Evolutionary conservation across 2,888 invertebrate genomes (phyloP).

Genomic region (Lamellibrachia columna): DNA sequence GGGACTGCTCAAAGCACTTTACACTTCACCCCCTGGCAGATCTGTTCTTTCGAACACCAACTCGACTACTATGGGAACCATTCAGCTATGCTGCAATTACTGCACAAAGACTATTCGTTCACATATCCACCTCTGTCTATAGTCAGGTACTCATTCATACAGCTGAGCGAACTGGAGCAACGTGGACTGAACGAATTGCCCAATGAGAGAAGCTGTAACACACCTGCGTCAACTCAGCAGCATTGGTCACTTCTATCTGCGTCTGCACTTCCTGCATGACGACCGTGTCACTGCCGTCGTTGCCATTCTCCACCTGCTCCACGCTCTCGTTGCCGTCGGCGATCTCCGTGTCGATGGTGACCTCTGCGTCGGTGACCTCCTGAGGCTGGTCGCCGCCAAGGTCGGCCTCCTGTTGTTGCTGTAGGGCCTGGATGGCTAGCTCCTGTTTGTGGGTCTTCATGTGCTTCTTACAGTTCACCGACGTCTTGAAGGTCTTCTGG

Average conservation of each 20-base stretch:
- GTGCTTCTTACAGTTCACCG: slow-evolving; percentile 74
- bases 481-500: slow-evolving; percentile 72
- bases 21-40: too few species aligned
- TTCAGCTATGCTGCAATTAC: too few species aligned
- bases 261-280: slow-evolving; percentile 21
- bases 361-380: slow-evolving; percentile 21
- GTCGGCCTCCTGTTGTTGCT: slow-evolving; percentile 26
- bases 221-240: slow-evolving; percentile 13
- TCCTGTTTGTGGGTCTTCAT: slow-evolving; percentile 73
- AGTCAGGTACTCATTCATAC: too few species aligned
- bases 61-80: too few species aligned
- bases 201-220: neutral
- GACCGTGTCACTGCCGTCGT: slow-evolving; percentile 8
- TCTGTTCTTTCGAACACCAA: too few species aligned
- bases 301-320: slow-evolving; percentile 19
- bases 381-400: neutral
- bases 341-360: slow-evolving; percentile 23
- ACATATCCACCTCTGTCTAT: too few species aligned
- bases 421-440: slow-evolving; percentile 64
- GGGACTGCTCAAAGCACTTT: too few species aligned
- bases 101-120: too few species aligned
- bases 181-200: neutral
- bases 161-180: neutral
- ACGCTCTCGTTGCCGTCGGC: slow-evolving; percentile 25
- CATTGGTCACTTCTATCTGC: slow-evolving; percentile 1